These are phyloP conservation scores for Petrocephalus microphthalmus DNA, from an alignment of 2,113 vertebrate genomes.

Conservation along the genomic window DNA sequence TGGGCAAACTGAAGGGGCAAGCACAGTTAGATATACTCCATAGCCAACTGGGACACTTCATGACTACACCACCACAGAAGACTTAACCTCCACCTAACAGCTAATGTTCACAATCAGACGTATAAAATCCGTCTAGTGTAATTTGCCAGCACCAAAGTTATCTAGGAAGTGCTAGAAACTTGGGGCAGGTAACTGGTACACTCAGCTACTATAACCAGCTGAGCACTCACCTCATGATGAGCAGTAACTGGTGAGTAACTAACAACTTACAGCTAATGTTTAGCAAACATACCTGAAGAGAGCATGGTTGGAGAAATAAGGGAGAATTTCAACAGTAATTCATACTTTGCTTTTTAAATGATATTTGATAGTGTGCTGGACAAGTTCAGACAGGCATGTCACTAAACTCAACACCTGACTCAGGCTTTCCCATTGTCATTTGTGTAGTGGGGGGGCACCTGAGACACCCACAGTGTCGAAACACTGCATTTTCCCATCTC, in stretches of 20 bases:
- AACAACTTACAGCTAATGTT: not conserved
- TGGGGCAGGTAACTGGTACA: not conserved
- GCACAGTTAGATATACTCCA: slow-evolving; percentile 6
- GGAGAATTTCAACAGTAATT: not conserved
- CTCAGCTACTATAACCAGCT: not conserved
- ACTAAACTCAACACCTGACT: not conserved
- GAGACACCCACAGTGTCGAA: not conserved
- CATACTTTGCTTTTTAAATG: not conserved
- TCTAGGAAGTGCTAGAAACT: not conserved
- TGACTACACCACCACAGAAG: not conserved
- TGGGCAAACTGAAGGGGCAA: slow-evolving; percentile 67
- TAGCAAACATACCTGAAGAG: not conserved
- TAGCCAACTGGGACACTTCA: not conserved
- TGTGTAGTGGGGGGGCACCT: not conserved
- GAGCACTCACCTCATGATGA: not conserved
- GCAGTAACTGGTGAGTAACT: not conserved
- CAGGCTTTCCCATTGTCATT: not conserved
- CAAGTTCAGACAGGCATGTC: not conserved
- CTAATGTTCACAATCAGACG: too few relatives aligned
- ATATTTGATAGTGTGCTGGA: not conserved
- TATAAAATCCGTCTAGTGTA: not conserved
- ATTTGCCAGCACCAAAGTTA: not conserved
- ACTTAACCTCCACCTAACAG: not conserved
- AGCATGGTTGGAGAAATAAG: not conserved
- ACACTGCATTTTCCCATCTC: not conserved